Conservation (phyloP, 1,140 invertebrate genomes). For the Muscidifurax raptorellus region DNA sequence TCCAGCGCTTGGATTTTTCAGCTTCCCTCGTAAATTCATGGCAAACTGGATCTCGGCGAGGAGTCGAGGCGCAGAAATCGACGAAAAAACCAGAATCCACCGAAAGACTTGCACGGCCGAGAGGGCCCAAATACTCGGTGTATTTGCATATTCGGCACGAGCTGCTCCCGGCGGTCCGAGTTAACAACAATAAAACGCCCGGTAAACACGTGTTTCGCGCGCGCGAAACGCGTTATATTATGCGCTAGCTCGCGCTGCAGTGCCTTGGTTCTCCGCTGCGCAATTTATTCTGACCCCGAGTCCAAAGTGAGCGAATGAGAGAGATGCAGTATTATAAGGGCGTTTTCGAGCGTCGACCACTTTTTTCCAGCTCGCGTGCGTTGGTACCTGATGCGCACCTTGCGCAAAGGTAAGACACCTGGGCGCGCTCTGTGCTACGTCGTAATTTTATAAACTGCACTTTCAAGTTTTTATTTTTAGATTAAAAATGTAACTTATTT, state of each 20-base stretch:
- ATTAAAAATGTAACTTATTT: neutral
- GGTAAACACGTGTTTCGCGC: slow-evolving; percentile 68
- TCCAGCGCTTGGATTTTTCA: neutral
- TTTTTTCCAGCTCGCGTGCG: neutral
- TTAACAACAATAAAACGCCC: slow-evolving; percentile 69
- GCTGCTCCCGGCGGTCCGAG: slow-evolving; percentile 54
- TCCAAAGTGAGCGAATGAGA: neutral
- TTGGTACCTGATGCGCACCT: slow-evolving; percentile 1
- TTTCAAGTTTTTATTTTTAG: neutral
- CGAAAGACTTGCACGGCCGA: slow-evolving; percentile 39
- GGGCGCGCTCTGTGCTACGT: neutral
- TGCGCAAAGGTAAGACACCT: slow-evolving; percentile 28
- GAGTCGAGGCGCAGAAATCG: slow-evolving; percentile 13
- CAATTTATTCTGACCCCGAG: slow-evolving; percentile 62
- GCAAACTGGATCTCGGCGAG: neutral
- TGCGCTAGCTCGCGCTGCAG: slow-evolving; percentile 44
- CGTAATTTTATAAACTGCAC: neutral
- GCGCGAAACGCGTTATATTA: slow-evolving; percentile 9
- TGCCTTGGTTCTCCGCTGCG: slow-evolving; percentile 42
- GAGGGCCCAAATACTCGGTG: slow-evolving; percentile 1
- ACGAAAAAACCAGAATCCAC: slow-evolving; percentile 41
- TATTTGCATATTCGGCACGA: slow-evolving; percentile 65
- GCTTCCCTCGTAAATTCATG: neutral
- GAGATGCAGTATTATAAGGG: neutral
- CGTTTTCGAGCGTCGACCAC: neutral